These are phyloP conservation scores for Tenthredo amoena DNA, from an alignment of 2,888 invertebrate species.

Conservation along the genomic window DNA sequence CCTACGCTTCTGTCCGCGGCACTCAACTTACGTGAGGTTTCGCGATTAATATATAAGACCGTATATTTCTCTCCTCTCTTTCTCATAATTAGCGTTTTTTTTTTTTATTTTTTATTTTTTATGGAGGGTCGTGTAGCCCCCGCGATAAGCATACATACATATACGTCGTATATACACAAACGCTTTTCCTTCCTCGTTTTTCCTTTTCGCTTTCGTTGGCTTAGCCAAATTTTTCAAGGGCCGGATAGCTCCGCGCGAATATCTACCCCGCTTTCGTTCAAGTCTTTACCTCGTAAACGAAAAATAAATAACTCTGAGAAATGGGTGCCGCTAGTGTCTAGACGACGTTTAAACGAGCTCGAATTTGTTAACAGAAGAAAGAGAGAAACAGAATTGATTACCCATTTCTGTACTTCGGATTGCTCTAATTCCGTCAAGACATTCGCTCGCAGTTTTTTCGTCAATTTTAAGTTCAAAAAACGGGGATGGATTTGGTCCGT, in stretches of 20 bases:
- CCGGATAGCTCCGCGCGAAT: background rate
- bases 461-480: background rate
- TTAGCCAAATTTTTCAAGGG: constrained; percentile 6
- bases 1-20: background rate
- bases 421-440: background rate
- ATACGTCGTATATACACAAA: background rate
- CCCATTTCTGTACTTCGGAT: background rate
- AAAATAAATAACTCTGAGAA: background rate
- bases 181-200: background rate
- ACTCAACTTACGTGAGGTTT: constrained; percentile 2
- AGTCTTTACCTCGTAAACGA: background rate
- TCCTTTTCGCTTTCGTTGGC: background rate
- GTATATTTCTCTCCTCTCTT: background rate
- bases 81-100: background rate
- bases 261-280: background rate
- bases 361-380: constrained; percentile 28
- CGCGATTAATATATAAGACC: background rate
- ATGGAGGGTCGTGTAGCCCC: background rate
- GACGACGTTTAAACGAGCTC: constrained; percentile 23
- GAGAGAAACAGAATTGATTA: background rate
- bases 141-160: background rate
- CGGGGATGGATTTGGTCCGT: background rate
- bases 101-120: background rate
- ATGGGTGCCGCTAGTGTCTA: background rate
- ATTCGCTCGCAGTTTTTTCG: background rate